Conservation (phyloP, 2,888 invertebrate species). For the Rutpela maculata region DNA sequence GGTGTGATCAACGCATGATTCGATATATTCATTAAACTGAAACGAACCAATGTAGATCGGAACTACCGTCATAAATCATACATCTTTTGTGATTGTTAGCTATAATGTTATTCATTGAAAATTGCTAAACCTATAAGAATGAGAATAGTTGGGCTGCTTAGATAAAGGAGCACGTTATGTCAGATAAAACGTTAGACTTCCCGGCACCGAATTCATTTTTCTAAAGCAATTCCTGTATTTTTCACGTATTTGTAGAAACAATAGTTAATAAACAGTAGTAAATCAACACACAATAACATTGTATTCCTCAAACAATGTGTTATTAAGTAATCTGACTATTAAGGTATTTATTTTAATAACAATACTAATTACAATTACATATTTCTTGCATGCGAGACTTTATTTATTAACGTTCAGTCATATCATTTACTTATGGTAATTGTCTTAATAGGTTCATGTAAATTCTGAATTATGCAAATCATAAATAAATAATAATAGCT, state of each 20-base stretch:
- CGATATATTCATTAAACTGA: too few species aligned
- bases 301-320: not conserved
- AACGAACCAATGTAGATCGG: too few species aligned
- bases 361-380: constrained; percentile 7
- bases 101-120: too few species aligned
- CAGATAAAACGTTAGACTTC: too few species aligned
- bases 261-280: not conserved
- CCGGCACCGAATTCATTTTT: not conserved
- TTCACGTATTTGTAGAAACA: not conserved
- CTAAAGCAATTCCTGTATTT: not conserved
- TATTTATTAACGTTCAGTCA: not conserved
- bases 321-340: not conserved
- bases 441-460: constrained; percentile 3
- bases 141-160: too few species aligned
- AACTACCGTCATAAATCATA: too few species aligned
- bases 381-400: not conserved
- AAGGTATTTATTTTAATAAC: not conserved
- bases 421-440: constrained; percentile 3
- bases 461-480: not conserved
- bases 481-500: not conserved
- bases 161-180: too few species aligned
- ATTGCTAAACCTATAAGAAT: too few species aligned
- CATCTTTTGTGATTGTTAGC: too few species aligned
- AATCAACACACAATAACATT: not conserved
- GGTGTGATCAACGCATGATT: too few species aligned